phyloP scores from a whole-genome alignment of 2,113 vertebrate genomes.

The Sclerurus mexicanus region DNA sequence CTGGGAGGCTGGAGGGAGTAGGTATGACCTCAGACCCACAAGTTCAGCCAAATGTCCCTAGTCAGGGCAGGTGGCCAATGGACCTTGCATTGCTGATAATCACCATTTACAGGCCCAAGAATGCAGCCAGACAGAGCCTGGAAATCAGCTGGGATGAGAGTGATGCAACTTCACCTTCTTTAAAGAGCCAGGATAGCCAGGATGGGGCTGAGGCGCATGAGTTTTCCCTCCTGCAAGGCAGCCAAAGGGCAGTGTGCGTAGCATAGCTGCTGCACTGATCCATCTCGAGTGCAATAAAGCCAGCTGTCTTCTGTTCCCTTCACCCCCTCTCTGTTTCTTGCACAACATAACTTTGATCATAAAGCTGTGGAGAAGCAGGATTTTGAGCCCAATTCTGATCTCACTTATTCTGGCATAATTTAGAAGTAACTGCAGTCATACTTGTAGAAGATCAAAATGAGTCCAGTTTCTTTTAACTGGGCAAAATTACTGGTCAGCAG shows the following conservation, averaged over 20 bases:
- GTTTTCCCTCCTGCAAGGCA: neutral
- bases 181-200: neutral
- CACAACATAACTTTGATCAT: neutral
- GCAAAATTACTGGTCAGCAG: neutral
- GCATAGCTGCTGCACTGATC: neutral
- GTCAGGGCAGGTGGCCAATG: neutral
- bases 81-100: neutral
- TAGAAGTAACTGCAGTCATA: neutral
- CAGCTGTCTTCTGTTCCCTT: neutral
- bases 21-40: neutral
- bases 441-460: neutral
- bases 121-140: neutral
- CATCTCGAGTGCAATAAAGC: neutral
- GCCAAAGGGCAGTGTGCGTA: neutral
- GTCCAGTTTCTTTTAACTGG: neutral
- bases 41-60: neutral
- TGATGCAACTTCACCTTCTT: neutral
- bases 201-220: neutral
- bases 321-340: neutral
- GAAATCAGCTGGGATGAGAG: neutral
- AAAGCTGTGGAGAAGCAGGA: neutral
- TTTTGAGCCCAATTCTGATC: neutral
- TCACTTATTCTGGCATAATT: neutral
- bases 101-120: neutral
- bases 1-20: rapidly evolving